These are phyloP conservation scores for Chionodraco myersi DNA, from an alignment of 2,113 vertebrate genomes.

Conservation along the genomic window DNA sequence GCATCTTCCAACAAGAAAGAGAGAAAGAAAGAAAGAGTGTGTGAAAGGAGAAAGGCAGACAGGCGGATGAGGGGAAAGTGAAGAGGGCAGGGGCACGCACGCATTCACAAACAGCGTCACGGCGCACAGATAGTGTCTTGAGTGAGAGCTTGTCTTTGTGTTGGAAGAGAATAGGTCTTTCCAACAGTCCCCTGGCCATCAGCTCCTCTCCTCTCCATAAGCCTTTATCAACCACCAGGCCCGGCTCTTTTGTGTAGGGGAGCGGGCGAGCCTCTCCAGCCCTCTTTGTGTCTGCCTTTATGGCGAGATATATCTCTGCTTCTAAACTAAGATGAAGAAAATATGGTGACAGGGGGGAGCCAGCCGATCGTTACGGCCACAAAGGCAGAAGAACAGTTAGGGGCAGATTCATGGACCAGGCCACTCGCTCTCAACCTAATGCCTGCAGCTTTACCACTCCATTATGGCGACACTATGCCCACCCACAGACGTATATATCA, in stretches of 20 bases:
- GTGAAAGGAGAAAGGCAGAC: slow-evolving; percentile 33
- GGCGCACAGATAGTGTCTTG: slow-evolving; percentile 72
- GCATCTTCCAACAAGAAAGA: slow-evolving; percentile 74
- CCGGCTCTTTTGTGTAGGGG: slow-evolving; percentile 69
- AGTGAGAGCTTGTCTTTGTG: slow-evolving; percentile 75
- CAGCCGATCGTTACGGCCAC: slow-evolving; percentile 79
- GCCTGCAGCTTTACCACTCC: slow-evolving; percentile 78
- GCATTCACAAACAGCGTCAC: slow-evolving; percentile 58
- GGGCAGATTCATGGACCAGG: slow-evolving; percentile 81
- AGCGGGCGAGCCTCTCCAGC: slow-evolving; percentile 58
- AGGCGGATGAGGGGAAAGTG: slow-evolving; percentile 43
- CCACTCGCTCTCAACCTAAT: slow-evolving; percentile 72
- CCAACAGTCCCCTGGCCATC: slow-evolving; percentile 63
- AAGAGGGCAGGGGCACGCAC: slow-evolving; percentile 30
- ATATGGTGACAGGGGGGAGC: slow-evolving; percentile 79
- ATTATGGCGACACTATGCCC: slow-evolving; percentile 75
- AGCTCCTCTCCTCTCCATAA: slow-evolving; percentile 65
- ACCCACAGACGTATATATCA: slow-evolving; percentile 75
- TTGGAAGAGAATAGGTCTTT: slow-evolving; percentile 72
- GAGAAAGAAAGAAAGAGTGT: slow-evolving; percentile 5
- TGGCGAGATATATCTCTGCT: slow-evolving; percentile 80
- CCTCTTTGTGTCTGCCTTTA: slow-evolving; percentile 78
- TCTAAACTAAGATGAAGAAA: slow-evolving; percentile 83
- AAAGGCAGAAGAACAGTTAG: slow-evolving; percentile 79
- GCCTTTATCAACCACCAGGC: slow-evolving; percentile 74